A percentile compares a stretch with the other conserved stretches of the same genome.
Conservation (phyloP, 2,888 invertebrate genomes). For the Ditula angustiorana region DNA sequence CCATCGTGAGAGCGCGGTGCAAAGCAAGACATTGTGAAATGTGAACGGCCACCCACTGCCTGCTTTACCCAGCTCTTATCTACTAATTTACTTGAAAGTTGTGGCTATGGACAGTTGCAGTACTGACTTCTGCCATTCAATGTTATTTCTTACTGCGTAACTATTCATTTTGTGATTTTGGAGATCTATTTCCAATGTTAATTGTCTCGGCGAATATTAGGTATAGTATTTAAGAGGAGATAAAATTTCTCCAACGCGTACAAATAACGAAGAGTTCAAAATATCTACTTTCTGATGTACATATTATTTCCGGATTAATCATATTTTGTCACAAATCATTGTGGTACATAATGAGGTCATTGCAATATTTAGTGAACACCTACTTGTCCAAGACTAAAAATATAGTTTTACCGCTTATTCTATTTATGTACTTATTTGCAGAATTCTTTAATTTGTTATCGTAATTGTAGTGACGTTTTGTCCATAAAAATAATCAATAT, state of each 20-base stretch:
- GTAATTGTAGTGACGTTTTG: constrained; percentile 18
- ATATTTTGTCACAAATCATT: neutral
- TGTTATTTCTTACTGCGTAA: constrained; percentile 76
- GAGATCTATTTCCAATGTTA: constrained; percentile 77
- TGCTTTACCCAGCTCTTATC: constrained; percentile 70
- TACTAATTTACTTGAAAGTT: constrained; percentile 78
- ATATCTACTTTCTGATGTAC: constrained; percentile 2
- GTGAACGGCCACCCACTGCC: constrained; percentile 83
- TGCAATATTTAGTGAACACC: constrained; percentile 20
- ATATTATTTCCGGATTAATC: constrained; percentile 3
- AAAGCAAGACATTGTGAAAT: constrained; percentile 82
- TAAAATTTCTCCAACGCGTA: constrained; percentile 47
- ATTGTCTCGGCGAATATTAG: constrained; percentile 81
- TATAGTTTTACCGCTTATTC: neutral
- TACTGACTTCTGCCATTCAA: constrained; percentile 78
- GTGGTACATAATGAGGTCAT: constrained; percentile 4
- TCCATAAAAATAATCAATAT: constrained; percentile 30
- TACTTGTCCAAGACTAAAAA: constrained; percentile 16
- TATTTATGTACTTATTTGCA: constrained; percentile 12
- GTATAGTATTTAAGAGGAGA: constrained; percentile 77
- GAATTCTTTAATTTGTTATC: constrained; percentile 8
- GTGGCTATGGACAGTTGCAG: constrained; percentile 81
- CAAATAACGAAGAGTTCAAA: constrained; percentile 15
- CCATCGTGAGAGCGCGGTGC: constrained; percentile 69
- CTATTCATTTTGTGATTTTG: constrained; percentile 74